phyloP scores from a whole-genome alignment of 2,888 invertebrate genomes.

The Agonopterix subpropinquella region DNA sequence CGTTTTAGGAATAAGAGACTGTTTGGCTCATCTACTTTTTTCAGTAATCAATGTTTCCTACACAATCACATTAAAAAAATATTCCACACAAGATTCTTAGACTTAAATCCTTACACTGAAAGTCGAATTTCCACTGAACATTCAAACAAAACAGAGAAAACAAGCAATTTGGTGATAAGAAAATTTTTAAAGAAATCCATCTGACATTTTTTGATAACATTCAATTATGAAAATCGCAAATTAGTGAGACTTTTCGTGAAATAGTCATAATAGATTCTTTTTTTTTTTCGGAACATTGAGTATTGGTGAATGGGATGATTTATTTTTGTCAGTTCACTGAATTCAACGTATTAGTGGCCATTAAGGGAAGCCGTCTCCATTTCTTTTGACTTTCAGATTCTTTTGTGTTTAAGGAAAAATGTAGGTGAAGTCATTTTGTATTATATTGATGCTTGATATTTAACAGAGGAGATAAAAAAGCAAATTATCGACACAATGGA shows the following conservation, averaged over 20 bases:
- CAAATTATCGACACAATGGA: too few species aligned
- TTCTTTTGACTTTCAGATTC: background rate
- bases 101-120: conserved; percentile 7
- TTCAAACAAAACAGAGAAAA: conserved; percentile 15
- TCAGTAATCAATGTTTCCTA: conserved; percentile 9
- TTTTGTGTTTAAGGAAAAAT: background rate
- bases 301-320: background rate
- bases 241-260: conserved; percentile 24
- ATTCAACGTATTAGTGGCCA: conserved; percentile 12
- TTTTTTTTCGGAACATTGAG: conserved; percentile 6
- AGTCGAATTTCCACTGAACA: conserved; percentile 18
- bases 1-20: too few species aligned
- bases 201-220: conserved; percentile 45
- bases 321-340: conserved; percentile 2
- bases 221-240: conserved; percentile 50
- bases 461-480: too few species aligned
- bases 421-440: too few species aligned
- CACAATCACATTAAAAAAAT: conserved; percentile 33
- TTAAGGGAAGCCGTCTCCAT: conserved; percentile 17
- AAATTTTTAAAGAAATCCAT: conserved; percentile 34
- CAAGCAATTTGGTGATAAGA: conserved; percentile 29
- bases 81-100: conserved; percentile 4
- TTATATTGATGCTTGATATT: too few species aligned
- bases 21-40: too few species aligned
- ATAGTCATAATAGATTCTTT: conserved; percentile 13